These are phyloP conservation scores for Acipenser ruthenus DNA, from an alignment of 2,797 vertebrate species.

Conservation along the genomic window DNA sequence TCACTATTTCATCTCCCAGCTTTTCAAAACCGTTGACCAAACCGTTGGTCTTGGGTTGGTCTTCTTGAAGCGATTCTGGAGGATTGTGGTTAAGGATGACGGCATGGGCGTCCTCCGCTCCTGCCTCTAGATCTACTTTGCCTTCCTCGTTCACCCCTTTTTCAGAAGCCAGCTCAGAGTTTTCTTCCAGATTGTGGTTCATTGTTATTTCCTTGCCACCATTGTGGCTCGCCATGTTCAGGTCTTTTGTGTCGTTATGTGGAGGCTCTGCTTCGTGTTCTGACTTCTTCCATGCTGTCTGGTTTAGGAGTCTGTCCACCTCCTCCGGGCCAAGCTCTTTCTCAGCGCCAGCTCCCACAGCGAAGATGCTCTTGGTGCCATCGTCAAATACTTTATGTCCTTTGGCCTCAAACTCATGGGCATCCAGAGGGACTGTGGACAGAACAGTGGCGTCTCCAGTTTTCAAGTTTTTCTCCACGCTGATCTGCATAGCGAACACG, in stretches of 20 bases:
- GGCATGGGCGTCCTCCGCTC: neutral
- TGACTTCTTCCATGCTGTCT: slow-evolving; percentile 36
- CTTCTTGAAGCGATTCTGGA: neutral
- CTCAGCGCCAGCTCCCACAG: slow-evolving; percentile 16
- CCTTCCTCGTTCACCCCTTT: neutral
- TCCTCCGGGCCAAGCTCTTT: slow-evolving; percentile 41
- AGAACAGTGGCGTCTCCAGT: slow-evolving; percentile 44
- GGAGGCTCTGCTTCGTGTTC: slow-evolving; percentile 2
- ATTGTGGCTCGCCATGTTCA: slow-evolving; percentile 12
- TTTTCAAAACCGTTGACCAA: neutral
- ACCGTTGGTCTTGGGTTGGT: slow-evolving; percentile 11
- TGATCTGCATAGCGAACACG: slow-evolving; percentile 44
- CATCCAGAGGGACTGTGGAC: slow-evolving; percentile 45
- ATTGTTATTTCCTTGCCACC: slow-evolving; percentile 6
- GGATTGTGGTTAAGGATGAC: neutral
- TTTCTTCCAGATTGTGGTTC: neutral
- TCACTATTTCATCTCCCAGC: neutral
- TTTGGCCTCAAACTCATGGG: slow-evolving; percentile 7
- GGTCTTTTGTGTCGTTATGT: neutral
- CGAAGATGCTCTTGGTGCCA: slow-evolving; percentile 47
- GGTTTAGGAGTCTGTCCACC: slow-evolving; percentile 46
- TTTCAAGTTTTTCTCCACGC: slow-evolving; percentile 50
- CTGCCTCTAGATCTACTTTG: too few relatives aligned
- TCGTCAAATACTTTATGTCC: slow-evolving; percentile 44
- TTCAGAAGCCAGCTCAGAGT: neutral